phyloP scores from a whole-genome alignment of 2,113 vertebrate species.

The Rattus norvegicus region GRCr8 NC_086036.1:22598001-22598500 shows the following conservation, averaged over 20 bases:
- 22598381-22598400: conserved; percentile 65
- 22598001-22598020: background rate
- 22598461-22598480: conserved; percentile 54
- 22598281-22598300: conserved; percentile 48
- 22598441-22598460: conserved; percentile 53
- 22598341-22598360: conserved; percentile 71
- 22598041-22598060: background rate
- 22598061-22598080: background rate
- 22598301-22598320: conserved; percentile 68
- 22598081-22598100: background rate
- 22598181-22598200: background rate
- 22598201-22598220: background rate
- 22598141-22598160: background rate
- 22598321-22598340: conserved; percentile 46
- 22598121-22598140: background rate
- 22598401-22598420: background rate
- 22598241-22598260: background rate
- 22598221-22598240: background rate
- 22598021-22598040: background rate
- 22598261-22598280: conserved; percentile 72
- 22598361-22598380: background rate
- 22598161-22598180: background rate
- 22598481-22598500: background rate
- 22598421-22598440: conserved; percentile 41
- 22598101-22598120: background rate